Evolutionary conservation across 2,113 vertebrate genomes (phyloP).

Genomic region (Mastomys natalensis): DNA sequence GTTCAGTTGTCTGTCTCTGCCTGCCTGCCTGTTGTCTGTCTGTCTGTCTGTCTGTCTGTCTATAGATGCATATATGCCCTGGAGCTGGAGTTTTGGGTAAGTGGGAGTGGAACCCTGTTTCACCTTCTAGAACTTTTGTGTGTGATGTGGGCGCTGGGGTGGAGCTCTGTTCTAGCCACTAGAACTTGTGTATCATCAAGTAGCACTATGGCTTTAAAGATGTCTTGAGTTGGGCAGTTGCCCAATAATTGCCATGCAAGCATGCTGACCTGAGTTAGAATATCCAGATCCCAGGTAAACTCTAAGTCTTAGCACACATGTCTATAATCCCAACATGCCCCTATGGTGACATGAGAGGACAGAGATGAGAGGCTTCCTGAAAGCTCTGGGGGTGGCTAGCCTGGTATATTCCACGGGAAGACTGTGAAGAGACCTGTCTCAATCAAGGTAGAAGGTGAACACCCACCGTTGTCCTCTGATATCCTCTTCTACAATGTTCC

Average conservation of each 20-base stretch:
- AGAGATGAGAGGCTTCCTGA: neutral
- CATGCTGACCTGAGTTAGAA: neutral
- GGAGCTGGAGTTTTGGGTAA: neutral
- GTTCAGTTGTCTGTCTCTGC: neutral
- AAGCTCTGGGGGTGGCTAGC: too few relatives aligned
- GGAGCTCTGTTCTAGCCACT: neutral
- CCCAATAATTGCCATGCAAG: neutral
- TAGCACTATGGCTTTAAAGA: accelerated
- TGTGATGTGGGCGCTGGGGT: neutral
- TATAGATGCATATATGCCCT: too few relatives aligned
- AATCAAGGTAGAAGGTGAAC: neutral
- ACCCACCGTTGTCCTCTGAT: neutral
- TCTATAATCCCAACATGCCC: neutral
- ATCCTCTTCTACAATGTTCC: neutral
- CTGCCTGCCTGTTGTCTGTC: neutral
- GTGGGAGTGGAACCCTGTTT: neutral
- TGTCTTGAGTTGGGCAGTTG: neutral
- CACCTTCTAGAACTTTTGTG: neutral
- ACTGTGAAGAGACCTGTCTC: neutral
- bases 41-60: too few relatives aligned
- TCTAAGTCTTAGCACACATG: neutral
- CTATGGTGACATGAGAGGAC: too few relatives aligned
- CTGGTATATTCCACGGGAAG: neutral
- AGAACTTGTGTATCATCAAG: neutral
- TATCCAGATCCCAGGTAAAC: neutral